Conservation (phyloP, 2,113 vertebrate genomes). For the Cercopithecus mona region DNA sequence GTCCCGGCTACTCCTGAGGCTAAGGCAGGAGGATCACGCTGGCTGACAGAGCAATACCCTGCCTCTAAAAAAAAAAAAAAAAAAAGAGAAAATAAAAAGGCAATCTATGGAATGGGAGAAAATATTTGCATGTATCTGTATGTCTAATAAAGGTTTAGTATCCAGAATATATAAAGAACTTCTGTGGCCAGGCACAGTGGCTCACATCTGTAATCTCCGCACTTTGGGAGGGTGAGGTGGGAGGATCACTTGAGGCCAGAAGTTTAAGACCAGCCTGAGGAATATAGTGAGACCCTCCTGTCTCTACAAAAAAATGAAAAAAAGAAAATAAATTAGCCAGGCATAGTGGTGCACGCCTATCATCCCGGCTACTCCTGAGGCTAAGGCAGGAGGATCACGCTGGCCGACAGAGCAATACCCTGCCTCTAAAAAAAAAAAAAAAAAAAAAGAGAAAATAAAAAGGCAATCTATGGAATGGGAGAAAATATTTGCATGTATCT, state of each 20-base stretch:
- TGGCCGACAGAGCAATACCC: rapidly evolving
- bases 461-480: background rate
- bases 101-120: background rate
- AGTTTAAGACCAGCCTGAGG: background rate
- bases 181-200: background rate
- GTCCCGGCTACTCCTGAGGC: background rate
- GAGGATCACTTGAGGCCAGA: background rate
- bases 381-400: background rate
- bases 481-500: background rate
- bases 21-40: background rate
- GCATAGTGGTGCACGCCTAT: background rate
- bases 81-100: background rate
- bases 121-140: background rate
- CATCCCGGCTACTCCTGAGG: background rate
- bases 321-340: too few species aligned
- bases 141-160: background rate
- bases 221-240: background rate
- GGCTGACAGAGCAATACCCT: rapidly evolving
- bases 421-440: background rate
- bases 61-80: background rate
- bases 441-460: background rate
- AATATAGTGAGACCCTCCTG: too few species aligned
- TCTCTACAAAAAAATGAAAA: too few species aligned
- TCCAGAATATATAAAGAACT: background rate
- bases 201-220: background rate